Base-by-base conservation (phyloP, 2,888 invertebrate species). In the Oegoconia quadripuncta region DNA sequence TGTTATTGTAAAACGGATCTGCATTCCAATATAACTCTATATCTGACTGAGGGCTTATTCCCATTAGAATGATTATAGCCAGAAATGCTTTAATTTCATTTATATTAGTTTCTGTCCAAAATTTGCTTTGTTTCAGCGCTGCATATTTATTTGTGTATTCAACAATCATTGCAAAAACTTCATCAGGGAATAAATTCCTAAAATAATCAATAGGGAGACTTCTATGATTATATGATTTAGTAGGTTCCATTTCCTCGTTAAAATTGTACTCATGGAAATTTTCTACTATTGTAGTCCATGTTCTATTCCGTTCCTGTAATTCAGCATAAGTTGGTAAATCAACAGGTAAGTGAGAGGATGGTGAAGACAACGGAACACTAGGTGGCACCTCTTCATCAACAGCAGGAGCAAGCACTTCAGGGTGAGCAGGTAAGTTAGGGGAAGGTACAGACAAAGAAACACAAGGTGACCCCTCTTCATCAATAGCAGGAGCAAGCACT, bases 151-250 rank as follows among this genome's bases (percentile, higher is more conserved):
- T 36, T 5, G 29, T 36, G 18, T 29, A 17, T 15, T 27, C 28
- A 27, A 23, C 35, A 7, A 35, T 35, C 18, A 35, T 35, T 27
- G 13, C 26, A 35, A 35, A 35, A 28, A 35, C 18, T 35, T 35
- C 33, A 33, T 18, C 20, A 35, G 20, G 28, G 28, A 28, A 35
- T 18, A 35, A 18, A 35, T 35, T 18, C 3, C 26, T 27, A 28
- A 35, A 35, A n/a, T 35, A 28, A 28, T 35, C 27, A 27, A 20
- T 20, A 27, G 35, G 35, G 17, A 35, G 23, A 35, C 28, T 35
- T 28, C 35, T 35, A 16, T 28, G 13, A 28, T 28, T 16, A 28
- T 35, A 35, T 3, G 18, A n/a, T 14, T 31, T 15, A 13, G 11
- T 12, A 11, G 20, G 12, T 32, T 32, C 13, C 17, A 32, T 32